Conservation (phyloP, 2,888 invertebrate genomes). For the Halocaridina rubra region DNA sequence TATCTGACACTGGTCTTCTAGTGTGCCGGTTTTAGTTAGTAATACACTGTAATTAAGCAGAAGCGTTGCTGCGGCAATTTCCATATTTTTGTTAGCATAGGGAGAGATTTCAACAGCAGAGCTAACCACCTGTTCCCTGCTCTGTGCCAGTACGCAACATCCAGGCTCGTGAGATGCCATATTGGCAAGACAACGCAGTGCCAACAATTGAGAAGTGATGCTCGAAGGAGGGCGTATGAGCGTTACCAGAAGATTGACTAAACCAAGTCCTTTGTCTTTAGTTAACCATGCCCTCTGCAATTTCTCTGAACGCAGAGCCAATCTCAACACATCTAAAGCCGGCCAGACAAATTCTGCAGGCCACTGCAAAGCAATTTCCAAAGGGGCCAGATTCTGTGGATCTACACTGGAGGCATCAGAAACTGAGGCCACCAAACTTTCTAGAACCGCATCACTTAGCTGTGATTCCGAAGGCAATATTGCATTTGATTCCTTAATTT, state of each 20-base stretch:
- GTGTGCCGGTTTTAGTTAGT: constrained; percentile 63
- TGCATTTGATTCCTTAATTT: constrained; percentile 67
- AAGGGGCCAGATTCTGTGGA: constrained; percentile 72
- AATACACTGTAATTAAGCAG: constrained; percentile 78
- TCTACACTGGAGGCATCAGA: constrained; percentile 67
- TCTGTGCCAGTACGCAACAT: constrained; percentile 73
- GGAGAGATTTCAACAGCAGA: constrained; percentile 67
- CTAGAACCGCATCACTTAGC: constrained; percentile 73
- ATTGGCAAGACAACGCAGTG: constrained; percentile 73
- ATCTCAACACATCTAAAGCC: constrained; percentile 85
- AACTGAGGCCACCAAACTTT: constrained; percentile 72
- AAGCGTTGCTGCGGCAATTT: constrained; percentile 81
- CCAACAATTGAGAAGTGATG: constrained; percentile 81
- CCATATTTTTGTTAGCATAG: constrained; percentile 68
- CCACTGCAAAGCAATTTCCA: constrained; percentile 79
- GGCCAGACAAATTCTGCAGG: constrained; percentile 82
- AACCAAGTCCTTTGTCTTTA: constrained; percentile 66
- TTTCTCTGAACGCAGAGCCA: constrained; percentile 80
- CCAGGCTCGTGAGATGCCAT: constrained; percentile 74
- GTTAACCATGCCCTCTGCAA: constrained; percentile 73
- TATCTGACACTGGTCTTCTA: constrained; percentile 69
- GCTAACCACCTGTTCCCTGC: constrained; percentile 72
- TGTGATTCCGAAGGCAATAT: constrained; percentile 73
- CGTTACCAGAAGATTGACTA: constrained; percentile 69
- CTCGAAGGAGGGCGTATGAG: constrained; percentile 70